A percentile compares a stretch with the other conserved stretches of the same genome.
These are phyloP conservation scores for Lepidostoma basale DNA, from an alignment of 1,140 invertebrate species.

Conservation along the genomic window DNA sequence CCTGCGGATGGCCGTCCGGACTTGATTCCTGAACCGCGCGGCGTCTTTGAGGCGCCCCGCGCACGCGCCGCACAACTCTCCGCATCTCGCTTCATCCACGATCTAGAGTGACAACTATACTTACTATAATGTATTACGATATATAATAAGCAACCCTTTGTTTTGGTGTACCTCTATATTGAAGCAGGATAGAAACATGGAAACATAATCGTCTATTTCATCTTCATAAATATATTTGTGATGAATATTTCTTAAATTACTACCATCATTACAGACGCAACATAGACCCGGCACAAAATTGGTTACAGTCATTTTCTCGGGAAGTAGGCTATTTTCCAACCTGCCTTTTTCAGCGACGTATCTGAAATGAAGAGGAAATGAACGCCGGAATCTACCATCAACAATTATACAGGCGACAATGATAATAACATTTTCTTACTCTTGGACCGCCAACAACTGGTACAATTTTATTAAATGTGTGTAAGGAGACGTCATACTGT, in stretches of 20 bases:
- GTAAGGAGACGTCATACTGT: slow-evolving; percentile 6
- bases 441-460: slow-evolving; percentile 1
- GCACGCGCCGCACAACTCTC: slow-evolving; percentile 1
- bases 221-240: slow-evolving; percentile 23
- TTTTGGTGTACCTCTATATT: slow-evolving; percentile 10
- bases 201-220: slow-evolving; percentile 9
- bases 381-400: background rate
- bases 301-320: background rate
- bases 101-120: background rate
- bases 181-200: slow-evolving; percentile 2
- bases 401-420: background rate
- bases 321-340: background rate
- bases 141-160: background rate
- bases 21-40: background rate
- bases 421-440: background rate
- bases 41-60: background rate
- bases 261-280: background rate
- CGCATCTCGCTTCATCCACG: background rate
- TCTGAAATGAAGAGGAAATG: background rate
- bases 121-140: background rate
- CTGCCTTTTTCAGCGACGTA: slow-evolving; percentile 1
- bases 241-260: slow-evolving; percentile 3
- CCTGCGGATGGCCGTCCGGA: background rate
- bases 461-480: slow-evolving; percentile 22
- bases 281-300: background rate